phyloP scores from a whole-genome alignment of 2,797 vertebrate genomes.

The Acanthopagrus latus region DNA sequence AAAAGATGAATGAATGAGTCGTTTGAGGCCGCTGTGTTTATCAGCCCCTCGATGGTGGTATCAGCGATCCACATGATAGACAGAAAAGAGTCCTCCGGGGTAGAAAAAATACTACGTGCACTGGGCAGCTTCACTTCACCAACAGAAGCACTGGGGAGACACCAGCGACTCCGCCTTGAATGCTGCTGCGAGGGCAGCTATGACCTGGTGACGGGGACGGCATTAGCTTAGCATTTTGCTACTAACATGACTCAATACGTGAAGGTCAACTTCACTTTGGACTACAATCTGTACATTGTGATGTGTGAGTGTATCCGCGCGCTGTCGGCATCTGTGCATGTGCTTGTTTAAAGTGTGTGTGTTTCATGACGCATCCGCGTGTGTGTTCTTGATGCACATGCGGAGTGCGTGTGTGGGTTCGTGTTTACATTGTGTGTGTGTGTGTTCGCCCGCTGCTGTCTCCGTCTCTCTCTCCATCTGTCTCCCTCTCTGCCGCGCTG shows the following conservation, averaged over 20 bases:
- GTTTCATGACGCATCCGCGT: neutral
- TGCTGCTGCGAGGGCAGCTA: neutral
- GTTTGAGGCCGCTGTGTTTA: too few relatives aligned
- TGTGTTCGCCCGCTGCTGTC: conserved; percentile 30
- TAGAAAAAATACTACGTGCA: too few relatives aligned
- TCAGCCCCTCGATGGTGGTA: too few relatives aligned
- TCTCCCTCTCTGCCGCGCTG: conserved; percentile 58
- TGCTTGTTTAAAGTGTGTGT: neutral
- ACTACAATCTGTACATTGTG: neutral
- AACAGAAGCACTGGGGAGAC: neutral
- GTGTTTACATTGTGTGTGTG: conserved; percentile 7
- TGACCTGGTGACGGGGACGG: neutral
- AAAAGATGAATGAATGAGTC: too few relatives aligned
- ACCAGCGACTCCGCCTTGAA: neutral
- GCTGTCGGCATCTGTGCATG: neutral
- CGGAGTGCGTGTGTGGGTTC: conserved; percentile 1
- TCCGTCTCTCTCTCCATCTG: conserved; percentile 49
- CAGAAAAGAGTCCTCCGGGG: too few relatives aligned
- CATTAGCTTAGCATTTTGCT: conserved; percentile 28
- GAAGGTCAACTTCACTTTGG: conserved; percentile 13
- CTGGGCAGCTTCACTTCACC: neutral
- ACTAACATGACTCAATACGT: neutral
- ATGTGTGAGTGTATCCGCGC: neutral
- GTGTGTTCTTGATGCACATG: neutral
- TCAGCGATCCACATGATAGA: too few relatives aligned